Base-by-base conservation (phyloP, 2,888 invertebrate species). In the Hydrotaea diabolus region DNA sequence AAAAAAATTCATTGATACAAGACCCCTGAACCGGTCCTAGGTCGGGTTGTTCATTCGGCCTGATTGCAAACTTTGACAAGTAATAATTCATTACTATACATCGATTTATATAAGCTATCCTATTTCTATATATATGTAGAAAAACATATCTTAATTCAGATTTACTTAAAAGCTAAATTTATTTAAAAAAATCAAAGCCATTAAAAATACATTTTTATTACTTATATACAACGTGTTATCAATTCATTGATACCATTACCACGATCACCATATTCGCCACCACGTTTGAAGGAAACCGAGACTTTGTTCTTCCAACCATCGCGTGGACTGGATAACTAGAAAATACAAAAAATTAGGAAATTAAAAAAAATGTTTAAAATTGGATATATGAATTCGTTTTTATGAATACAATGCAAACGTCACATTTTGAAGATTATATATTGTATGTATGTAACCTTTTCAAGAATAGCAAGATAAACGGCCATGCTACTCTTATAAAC, bases 251-350 rank as follows among this genome's bases (percentile, higher is more conserved):
- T 91, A 23, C 86, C 89, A 77, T 87, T 88, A 57, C 90, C 90
- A 21, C 93, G 89, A 86, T 92, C 91, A 5, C 93, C 93, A 83
- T 92, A 92, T 85, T 93, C 92, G n/a, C 93, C 93, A 9, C 93
- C 92, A 57, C 91, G 90, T 39, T 90, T 89, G 80, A 87, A 92
- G 1, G 91, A 83, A 0, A 92, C 91, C 1, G 92, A 91, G 0
- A 91, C 91, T 81, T 92, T 92, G 7, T 92, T 91, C 66, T 91
- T 86, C 91, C 92, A 93, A 2, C 92, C 93, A 86, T 92, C 91
- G 15, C 90, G 90, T 0, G 93, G 93, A 87, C 88, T 89, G 23
- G 90, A 91, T 0, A 92, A 83, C 92, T 92, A 80, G 0, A 88
- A 87, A n/a, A 55, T 72, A 78, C 39, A 8, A 15, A 62, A 0